phyloP scores from a whole-genome alignment of 2,888 invertebrate genomes.

The Horisme vitalbata region DNA sequence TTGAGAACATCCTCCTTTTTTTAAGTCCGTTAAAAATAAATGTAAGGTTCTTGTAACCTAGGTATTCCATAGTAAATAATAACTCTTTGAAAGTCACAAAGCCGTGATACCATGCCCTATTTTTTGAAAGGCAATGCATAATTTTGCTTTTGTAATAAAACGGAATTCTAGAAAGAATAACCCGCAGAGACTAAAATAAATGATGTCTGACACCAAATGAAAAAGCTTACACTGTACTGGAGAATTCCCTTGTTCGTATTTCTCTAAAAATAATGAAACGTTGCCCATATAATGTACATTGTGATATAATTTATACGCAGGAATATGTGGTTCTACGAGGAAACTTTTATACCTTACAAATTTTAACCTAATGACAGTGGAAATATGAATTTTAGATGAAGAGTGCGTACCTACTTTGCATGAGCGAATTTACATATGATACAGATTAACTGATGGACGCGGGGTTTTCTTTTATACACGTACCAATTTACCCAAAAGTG shows the following conservation, averaged over 20 bases:
- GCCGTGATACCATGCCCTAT: too few species aligned
- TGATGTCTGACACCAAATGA: conserved; percentile 16
- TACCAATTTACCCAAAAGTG: too few species aligned
- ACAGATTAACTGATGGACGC: not conserved
- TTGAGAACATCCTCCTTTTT: too few species aligned
- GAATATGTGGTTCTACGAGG: conserved; percentile 27
- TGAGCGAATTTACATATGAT: conserved; percentile 1
- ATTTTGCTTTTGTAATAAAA: conserved; percentile 5
- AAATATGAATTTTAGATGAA: conserved; percentile 36
- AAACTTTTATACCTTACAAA: conserved; percentile 35
- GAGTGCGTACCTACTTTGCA: conserved; percentile 29
- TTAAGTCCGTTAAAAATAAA: too few species aligned
- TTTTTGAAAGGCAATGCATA: conserved; percentile 8
- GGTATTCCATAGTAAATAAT: too few species aligned
- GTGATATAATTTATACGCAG: too few species aligned
- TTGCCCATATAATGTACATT: conserved; percentile 16
- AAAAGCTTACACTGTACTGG: conserved; percentile 8
- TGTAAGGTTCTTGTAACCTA: too few species aligned
- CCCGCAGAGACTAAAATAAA: conserved; percentile 12
- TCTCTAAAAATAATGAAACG: conserved; percentile 30
- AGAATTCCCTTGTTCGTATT: conserved; percentile 13
- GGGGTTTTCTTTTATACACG: too few species aligned
- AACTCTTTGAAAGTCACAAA: too few species aligned
- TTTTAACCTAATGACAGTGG: conserved; percentile 36
- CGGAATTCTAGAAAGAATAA: conserved; percentile 18